Conservation (phyloP, 2,888 invertebrate species). For the Cactoblastis cactorum region DNA sequence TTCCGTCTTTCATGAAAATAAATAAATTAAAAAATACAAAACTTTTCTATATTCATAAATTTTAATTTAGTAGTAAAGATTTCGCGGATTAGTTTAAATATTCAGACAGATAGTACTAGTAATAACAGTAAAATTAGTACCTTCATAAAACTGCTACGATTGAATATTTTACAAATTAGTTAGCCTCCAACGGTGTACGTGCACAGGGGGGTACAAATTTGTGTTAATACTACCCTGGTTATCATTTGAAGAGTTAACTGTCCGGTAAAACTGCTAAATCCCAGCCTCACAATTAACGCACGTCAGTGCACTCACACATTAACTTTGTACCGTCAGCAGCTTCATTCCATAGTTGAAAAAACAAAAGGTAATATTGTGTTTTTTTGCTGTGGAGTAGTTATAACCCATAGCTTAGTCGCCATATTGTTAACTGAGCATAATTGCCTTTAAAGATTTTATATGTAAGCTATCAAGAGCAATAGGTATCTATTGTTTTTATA, state of each 20-base stretch:
- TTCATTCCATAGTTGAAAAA: not conserved
- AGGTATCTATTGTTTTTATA: too few species aligned
- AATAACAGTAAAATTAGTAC: not conserved
- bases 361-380: too few species aligned
- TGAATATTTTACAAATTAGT: not conserved
- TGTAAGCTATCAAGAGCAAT: too few species aligned
- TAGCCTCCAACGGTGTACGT: not conserved
- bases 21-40: too few species aligned
- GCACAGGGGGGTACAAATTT: slow-evolving; percentile 1
- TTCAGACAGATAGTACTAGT: not conserved
- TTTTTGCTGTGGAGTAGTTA: too few species aligned
- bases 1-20: too few species aligned
- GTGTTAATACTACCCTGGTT: slow-evolving; percentile 6
- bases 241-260: slow-evolving; percentile 10
- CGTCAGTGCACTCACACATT: slow-evolving; percentile 22
- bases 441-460: too few species aligned
- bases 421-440: too few species aligned
- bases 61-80: too few species aligned
- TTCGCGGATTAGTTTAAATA: not conserved
- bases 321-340: not conserved
- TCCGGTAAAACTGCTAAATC: slow-evolving; percentile 11
- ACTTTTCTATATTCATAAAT: too few species aligned
- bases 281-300: slow-evolving; percentile 19
- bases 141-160: not conserved
- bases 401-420: too few species aligned